These are phyloP conservation scores for Geopemphigus sp. DNA, from an alignment of 1,140 invertebrate species.

Conservation along the genomic window DNA sequence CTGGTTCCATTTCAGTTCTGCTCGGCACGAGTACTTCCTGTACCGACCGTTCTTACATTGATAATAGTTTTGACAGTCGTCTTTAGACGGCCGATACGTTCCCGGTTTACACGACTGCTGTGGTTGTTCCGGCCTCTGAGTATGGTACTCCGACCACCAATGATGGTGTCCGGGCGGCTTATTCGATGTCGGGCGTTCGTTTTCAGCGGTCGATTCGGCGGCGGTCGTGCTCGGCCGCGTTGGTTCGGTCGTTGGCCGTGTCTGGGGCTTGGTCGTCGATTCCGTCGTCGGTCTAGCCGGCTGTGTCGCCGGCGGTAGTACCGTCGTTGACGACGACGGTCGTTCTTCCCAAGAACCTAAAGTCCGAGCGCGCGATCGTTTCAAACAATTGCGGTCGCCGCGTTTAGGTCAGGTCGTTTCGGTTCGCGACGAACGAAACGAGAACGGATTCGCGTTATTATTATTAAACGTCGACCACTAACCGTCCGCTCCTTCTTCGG, in stretches of 20 bases:
- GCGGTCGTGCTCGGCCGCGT: conserved; percentile 53
- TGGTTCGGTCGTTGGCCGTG: conserved; percentile 52
- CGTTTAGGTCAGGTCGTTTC: too few species aligned
- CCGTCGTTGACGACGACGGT: not conserved
- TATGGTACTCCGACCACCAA: conserved; percentile 52
- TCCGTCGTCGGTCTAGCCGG: conserved; percentile 54
- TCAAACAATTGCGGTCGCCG: too few species aligned
- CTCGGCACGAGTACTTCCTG: conserved; percentile 69
- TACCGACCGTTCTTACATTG: conserved; percentile 70
- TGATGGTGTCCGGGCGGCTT: conserved; percentile 53
- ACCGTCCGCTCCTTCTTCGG: conserved; percentile 46
- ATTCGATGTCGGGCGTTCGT: conserved; percentile 51
- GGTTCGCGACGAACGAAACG: too few species aligned
- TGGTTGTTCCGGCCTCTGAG: conserved; percentile 52
- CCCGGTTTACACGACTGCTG: conserved; percentile 62
- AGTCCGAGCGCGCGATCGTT: too few species aligned
- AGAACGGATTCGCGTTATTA: too few species aligned
- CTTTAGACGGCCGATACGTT: conserved; percentile 65
- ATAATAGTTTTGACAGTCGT: conserved; percentile 73
- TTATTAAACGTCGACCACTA: not conserved
- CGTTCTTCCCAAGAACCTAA: conserved; percentile 16
- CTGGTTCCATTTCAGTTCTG: conserved; percentile 77
- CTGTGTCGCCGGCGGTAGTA: conserved; percentile 52
- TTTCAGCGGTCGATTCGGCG: conserved; percentile 52
- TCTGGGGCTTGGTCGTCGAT: conserved; percentile 45